These are phyloP conservation scores for Spodoptera frugiperda DNA, from an alignment of 1,140 invertebrate species.

Conservation along the genomic window DNA sequence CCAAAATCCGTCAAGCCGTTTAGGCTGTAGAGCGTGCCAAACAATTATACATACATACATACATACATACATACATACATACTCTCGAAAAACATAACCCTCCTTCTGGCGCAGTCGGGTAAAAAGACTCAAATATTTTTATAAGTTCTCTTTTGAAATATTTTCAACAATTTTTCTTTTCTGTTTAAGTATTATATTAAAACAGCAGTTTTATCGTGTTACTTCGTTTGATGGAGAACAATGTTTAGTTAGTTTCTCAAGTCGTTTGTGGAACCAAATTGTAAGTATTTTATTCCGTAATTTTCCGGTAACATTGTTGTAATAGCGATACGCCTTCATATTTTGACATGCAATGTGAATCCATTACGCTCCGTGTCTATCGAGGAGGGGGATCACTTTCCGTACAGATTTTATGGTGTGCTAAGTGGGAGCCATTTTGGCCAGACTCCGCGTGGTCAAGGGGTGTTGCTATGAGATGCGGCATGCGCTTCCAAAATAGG, in stretches of 20 bases:
- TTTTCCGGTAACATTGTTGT: constrained; percentile 11
- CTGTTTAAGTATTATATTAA: constrained; percentile 21
- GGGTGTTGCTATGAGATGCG: constrained; percentile 53
- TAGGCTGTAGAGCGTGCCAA: too few relatives aligned
- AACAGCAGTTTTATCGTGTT: constrained; percentile 16
- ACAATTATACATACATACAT: too few relatives aligned
- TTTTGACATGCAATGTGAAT: constrained; percentile 56
- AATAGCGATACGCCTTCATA: constrained; percentile 45
- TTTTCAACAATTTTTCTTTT: constrained; percentile 36
- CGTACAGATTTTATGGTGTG: constrained; percentile 61
- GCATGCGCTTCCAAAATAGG: constrained; percentile 3
- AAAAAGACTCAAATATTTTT: constrained; percentile 33
- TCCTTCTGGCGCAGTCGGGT: too few relatives aligned
- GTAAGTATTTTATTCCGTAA: not conserved
- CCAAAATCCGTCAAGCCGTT: too few relatives aligned
- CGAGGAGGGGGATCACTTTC: constrained; percentile 39
- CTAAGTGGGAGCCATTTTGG: constrained; percentile 60
- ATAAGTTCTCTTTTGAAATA: constrained; percentile 26
- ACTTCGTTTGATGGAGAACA: constrained; percentile 32
- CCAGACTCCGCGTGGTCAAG: constrained; percentile 50
- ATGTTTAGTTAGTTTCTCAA: not conserved
- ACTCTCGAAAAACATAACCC: too few relatives aligned
- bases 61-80: too few relatives aligned
- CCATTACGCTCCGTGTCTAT: constrained; percentile 53
- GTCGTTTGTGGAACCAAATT: constrained; percentile 15